These are phyloP conservation scores for Coturnix japonica DNA, from an alignment of 2,113 vertebrate genomes.

Conservation along the genomic window DNA sequence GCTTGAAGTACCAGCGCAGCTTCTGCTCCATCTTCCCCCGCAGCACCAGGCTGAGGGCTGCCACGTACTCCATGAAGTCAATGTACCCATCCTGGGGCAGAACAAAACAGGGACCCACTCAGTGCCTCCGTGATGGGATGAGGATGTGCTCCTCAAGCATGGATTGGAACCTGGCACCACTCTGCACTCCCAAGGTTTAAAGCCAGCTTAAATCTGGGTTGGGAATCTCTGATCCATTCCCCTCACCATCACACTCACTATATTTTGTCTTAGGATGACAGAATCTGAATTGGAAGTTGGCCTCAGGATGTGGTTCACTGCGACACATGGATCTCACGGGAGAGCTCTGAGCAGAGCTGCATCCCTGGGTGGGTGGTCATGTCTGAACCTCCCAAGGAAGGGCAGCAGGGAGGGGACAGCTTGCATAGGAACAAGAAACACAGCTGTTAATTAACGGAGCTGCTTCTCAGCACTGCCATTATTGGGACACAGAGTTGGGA, in stretches of 20 bases:
- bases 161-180: too few species aligned
- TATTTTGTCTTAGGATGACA: neutral
- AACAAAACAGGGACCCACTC: neutral
- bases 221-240: too few species aligned
- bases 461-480: neutral
- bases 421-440: neutral
- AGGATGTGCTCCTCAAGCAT: too few species aligned
- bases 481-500: too few species aligned
- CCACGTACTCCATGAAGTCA: constrained; percentile 94
- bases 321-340: neutral
- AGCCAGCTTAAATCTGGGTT: neutral
- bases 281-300: neutral
- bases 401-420: neutral
- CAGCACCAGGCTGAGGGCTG: constrained; percentile 90
- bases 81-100: constrained; percentile 87
- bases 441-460: too few species aligned
- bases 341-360: neutral
- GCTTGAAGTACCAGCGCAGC: constrained; percentile 92
- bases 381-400: neutral
- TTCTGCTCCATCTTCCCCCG: constrained; percentile 95
- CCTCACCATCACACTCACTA: too few species aligned
- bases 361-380: too few species aligned
- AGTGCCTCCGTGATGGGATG: too few species aligned
- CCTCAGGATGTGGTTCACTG: neutral
- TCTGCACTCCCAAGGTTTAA: neutral